These are phyloP conservation scores for Platerodrilus igneus DNA, from an alignment of 2,888 invertebrate species.

Conservation along the genomic window DNA sequence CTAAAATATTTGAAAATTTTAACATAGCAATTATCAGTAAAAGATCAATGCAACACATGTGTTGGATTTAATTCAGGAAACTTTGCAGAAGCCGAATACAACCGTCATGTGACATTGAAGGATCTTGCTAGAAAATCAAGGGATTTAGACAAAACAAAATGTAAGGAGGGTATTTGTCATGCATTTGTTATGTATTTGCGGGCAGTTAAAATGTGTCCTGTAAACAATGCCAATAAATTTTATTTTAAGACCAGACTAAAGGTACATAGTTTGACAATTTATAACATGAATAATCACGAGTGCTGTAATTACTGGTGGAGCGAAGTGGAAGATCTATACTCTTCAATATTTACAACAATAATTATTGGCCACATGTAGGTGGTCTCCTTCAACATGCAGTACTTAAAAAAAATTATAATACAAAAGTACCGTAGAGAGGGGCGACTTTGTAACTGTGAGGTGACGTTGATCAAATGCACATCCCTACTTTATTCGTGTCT, in stretches of 20 bases:
- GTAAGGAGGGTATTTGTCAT: constrained; percentile 1
- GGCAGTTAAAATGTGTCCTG: constrained; percentile 17
- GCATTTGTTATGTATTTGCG: constrained; percentile 19
- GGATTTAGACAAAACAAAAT: constrained; percentile 1
- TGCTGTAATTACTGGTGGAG: constrained; percentile 20
- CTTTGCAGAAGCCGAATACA: too few relatives aligned
- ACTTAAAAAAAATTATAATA: too few relatives aligned
- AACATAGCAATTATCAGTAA: constrained; percentile 15
- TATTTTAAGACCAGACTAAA: constrained; percentile 20
- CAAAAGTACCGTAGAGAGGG: too few relatives aligned
- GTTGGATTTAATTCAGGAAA: constrained; percentile 15
- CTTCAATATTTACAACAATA: constrained; percentile 7
- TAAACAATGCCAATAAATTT: constrained; percentile 16
- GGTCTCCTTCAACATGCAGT: too few relatives aligned
- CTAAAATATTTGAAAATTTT: constrained; percentile 15
- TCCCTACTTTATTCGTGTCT: too few relatives aligned
- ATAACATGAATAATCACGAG: constrained; percentile 11
- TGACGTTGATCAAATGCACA: too few relatives aligned
- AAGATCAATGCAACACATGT: constrained; percentile 18
- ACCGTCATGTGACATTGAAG: constrained; percentile 6
- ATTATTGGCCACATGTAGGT: constrained; percentile 10
- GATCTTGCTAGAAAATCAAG: constrained; percentile 5
- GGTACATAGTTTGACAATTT: constrained; percentile 12
- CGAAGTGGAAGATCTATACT: constrained; percentile 6
- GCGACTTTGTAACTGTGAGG: too few relatives aligned